phyloP scores from a whole-genome alignment of 2,888 invertebrate genomes.

The Caenorhabditis panamensis region DNA sequence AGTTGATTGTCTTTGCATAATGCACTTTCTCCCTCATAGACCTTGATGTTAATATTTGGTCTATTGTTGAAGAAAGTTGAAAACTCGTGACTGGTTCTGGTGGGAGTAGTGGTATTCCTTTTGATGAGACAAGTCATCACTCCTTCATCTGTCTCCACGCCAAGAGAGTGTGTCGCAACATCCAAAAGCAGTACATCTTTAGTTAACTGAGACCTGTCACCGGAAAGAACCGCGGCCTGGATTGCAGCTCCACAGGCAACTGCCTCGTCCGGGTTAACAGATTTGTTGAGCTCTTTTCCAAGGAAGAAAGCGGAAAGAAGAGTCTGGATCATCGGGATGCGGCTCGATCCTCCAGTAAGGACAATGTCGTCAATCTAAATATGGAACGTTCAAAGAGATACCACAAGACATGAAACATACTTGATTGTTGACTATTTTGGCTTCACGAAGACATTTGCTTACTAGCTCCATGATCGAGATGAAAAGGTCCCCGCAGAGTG shows the following conservation, averaged over 20 bases:
- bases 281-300: slow-evolving; percentile 93
- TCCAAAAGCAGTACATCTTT: slow-evolving; percentile 86
- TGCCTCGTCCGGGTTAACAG: slow-evolving; percentile 96
- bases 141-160: slow-evolving; percentile 93
- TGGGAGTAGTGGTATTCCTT: slow-evolving; percentile 83
- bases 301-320: slow-evolving; percentile 90
- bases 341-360: slow-evolving; percentile 91
- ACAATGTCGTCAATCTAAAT: slow-evolving; percentile 83
- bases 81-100: slow-evolving; percentile 84
- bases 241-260: slow-evolving; percentile 92
- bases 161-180: slow-evolving; percentile 92
- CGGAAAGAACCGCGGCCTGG: slow-evolving; percentile 65
- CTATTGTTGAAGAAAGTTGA: slow-evolving; percentile 95
- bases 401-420: not conserved
- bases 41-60: slow-evolving; percentile 90
- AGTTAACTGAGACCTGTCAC: slow-evolving; percentile 58
- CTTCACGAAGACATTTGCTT: slow-evolving; percentile 94
- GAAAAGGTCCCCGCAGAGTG: slow-evolving; percentile 96
- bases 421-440: slow-evolving; percentile 92
- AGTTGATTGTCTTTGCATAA: slow-evolving; percentile 83
- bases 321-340: slow-evolving; percentile 98
- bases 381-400: not conserved
- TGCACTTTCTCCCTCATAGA: slow-evolving; percentile 85
- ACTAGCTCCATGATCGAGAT: slow-evolving; percentile 96
- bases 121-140: slow-evolving; percentile 94